Percentiles rank a stretch among this genome's conserved stretches.
phyloP scores from a whole-genome alignment of 2,888 invertebrate species.

The Conistra vaccinii region DNA sequence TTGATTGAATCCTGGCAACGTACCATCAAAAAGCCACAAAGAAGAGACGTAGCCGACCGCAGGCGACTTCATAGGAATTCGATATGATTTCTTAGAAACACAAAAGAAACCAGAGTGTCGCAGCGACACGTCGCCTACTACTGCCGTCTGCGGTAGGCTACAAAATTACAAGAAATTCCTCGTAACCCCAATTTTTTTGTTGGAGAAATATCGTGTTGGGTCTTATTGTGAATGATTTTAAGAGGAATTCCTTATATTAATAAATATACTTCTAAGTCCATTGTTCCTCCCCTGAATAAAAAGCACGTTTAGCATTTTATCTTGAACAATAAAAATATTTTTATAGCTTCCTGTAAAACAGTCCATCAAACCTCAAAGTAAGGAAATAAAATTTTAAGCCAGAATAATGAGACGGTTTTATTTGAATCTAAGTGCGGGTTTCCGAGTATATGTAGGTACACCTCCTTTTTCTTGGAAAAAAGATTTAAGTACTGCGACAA shows the following conservation, averaged over 20 bases:
- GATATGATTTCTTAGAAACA: too few species aligned
- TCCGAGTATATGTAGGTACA: neutral
- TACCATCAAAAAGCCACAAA: conserved; percentile 2
- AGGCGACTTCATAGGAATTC: too few species aligned
- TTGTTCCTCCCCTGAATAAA: conserved; percentile 47
- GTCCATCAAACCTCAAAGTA: conserved; percentile 33
- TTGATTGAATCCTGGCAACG: conserved; percentile 40
- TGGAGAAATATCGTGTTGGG: neutral
- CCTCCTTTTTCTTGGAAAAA: neutral
- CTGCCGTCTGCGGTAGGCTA: too few species aligned
- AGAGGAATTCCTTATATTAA: neutral
- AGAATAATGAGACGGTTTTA: conserved; percentile 38
- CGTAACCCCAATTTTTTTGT: conserved; percentile 3
- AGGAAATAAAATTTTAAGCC: conserved; percentile 50
- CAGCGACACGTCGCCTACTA: too few species aligned
- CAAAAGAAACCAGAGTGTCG: too few species aligned
- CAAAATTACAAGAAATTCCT: neutral
- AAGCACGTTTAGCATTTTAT: conserved; percentile 50
- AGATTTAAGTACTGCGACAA: neutral
- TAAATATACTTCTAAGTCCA: neutral
- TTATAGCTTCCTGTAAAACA: conserved; percentile 40
- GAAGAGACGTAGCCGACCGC: neutral
- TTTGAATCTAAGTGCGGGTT: conserved; percentile 14
- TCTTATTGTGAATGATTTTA: conserved; percentile 7
- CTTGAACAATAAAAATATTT: conserved; percentile 51